Evolutionary conservation across 1,140 invertebrate species (phyloP), one percentile per base, ranked within the genome.

Genomic region (Ruditapes philippinarum): DNA sequence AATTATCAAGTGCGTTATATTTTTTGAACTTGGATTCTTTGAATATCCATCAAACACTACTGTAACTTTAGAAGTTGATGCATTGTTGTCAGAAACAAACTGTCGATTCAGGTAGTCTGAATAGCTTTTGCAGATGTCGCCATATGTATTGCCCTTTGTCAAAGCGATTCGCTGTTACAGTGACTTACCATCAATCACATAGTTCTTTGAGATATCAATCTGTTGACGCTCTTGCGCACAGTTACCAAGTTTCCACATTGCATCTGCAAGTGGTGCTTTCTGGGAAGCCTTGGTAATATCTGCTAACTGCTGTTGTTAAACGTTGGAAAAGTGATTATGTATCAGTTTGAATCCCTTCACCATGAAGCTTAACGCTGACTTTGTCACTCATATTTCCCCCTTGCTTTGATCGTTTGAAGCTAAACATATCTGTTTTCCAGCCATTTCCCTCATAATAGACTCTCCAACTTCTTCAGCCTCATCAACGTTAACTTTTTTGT

Each of bases 171-270:
- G 70, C 33, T 90, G 89, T n/a, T 92, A 25, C 0, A 93, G 57
- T 17, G 91, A 88, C 7, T 89, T 89, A 38, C 89, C 91, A 70
- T 92, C 91, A 60, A 92, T 14, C 9, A 92, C 91, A 74, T 88
- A 86, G 11, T 51, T 28, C 0, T 62, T 22, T 3, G 28, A 0
- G 11, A 40, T n/a, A 3, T 33, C 3, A 9, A 25, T 17, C 0
- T 54, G 22, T 19, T 38, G 0, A 33, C 17, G 0, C 7, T 11
- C 51, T 11, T 11, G 17, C 17, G 7, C 0, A 28, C 54, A 36
- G 1, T 80, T 45, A 11, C 22, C 33, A 28, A 22, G 76, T n/a
- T 54, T 70, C 87, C 80, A 88, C 0, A 91, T 25, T n/a, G 73
- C 89, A 76, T 91, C 79, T 2, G 86, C 82, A 5, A 57, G 19